Evolutionary conservation across 2,797 vertebrate genomes (phyloP).

Genomic region (Chiloscyllium punctatum): DNA sequence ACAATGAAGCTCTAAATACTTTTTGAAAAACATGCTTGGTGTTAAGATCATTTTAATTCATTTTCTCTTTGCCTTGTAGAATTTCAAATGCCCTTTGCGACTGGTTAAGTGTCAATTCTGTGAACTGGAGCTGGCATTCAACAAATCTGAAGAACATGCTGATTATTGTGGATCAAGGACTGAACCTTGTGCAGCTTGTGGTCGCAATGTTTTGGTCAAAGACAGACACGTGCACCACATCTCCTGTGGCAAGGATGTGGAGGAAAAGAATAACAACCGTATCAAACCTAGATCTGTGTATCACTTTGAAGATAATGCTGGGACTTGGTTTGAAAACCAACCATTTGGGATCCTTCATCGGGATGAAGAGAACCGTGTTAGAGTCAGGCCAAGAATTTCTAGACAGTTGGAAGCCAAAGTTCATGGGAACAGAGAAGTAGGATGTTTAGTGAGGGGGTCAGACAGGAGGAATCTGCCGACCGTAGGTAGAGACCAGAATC

Average conservation of each 20-base stretch:
- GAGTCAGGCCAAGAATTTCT: slow-evolving; percentile 50
- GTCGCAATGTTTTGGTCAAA: slow-evolving; percentile 74
- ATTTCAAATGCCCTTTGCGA: slow-evolving; percentile 68
- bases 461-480: slow-evolving; percentile 50
- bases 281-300: slow-evolving; percentile 43
- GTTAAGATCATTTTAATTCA: neutral
- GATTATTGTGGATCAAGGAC: slow-evolving; percentile 89
- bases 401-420: slow-evolving; percentile 52
- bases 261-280: slow-evolving; percentile 55
- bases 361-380: slow-evolving; percentile 56
- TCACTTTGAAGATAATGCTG: slow-evolving; percentile 32
- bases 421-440: slow-evolving; percentile 48
- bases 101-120: slow-evolving; percentile 80
- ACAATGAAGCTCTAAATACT: neutral
- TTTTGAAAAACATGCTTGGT: neutral
- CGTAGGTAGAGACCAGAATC: slow-evolving; percentile 55
- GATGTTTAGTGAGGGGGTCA: slow-evolving; percentile 44
- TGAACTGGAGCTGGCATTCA: slow-evolving; percentile 76
- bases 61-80: slow-evolving; percentile 46
- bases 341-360: slow-evolving; percentile 54
- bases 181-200: slow-evolving; percentile 73
- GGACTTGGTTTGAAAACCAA: slow-evolving; percentile 58
- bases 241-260: slow-evolving; percentile 63
- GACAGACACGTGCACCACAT: slow-evolving; percentile 73
- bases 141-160: slow-evolving; percentile 79